Percentiles rank a stretch among this genome's conserved stretches.
Evolutionary conservation across 1,140 invertebrate species (phyloP).

Genomic region (Tribolium madens): DNA sequence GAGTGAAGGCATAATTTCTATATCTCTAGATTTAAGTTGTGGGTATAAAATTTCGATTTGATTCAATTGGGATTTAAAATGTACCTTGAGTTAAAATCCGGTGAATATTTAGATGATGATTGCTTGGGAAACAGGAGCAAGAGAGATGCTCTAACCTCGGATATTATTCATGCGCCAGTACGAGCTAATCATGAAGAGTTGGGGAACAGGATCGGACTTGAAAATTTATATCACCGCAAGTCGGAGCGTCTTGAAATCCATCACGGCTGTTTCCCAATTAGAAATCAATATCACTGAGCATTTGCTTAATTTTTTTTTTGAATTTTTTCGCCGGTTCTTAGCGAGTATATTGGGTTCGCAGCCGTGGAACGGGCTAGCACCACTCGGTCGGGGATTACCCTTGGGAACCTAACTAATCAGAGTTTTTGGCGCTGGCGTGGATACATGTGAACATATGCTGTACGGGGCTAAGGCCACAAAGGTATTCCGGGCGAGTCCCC

Average conservation of each 20-base stretch:
- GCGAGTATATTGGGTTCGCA: slow-evolving; percentile 4
- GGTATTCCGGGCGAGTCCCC: slow-evolving; percentile 46
- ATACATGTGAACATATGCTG: slow-evolving; percentile 53
- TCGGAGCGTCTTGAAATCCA: background rate
- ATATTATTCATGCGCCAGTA: slow-evolving; percentile 48
- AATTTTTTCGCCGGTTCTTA: slow-evolving; percentile 6
- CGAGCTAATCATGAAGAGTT: slow-evolving; percentile 49
- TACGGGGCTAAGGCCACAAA: slow-evolving; percentile 46
- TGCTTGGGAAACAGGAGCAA: slow-evolving; percentile 40
- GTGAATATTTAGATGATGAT: slow-evolving; percentile 50
- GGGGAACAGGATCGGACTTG: slow-evolving; percentile 34
- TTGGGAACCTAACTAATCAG: slow-evolving; percentile 62
- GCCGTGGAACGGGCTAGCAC: slow-evolving; percentile 49
- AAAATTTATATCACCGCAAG: slow-evolving; percentile 24
- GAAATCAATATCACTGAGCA: background rate
- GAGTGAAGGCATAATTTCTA: slow-evolving; percentile 39
- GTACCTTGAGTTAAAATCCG: slow-evolving; percentile 41
- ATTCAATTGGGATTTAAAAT: slow-evolving; percentile 41
- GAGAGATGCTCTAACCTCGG: slow-evolving; percentile 40
- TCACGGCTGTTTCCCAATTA: background rate
- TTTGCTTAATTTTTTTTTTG: background rate
- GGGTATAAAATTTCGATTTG: slow-evolving; percentile 46
- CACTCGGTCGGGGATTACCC: slow-evolving; percentile 57
- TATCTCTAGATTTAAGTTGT: slow-evolving; percentile 40
- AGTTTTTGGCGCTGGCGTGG: slow-evolving; percentile 61